Base-by-base conservation (phyloP, 2,888 invertebrate species). In the Incurvaria masculella region DNA sequence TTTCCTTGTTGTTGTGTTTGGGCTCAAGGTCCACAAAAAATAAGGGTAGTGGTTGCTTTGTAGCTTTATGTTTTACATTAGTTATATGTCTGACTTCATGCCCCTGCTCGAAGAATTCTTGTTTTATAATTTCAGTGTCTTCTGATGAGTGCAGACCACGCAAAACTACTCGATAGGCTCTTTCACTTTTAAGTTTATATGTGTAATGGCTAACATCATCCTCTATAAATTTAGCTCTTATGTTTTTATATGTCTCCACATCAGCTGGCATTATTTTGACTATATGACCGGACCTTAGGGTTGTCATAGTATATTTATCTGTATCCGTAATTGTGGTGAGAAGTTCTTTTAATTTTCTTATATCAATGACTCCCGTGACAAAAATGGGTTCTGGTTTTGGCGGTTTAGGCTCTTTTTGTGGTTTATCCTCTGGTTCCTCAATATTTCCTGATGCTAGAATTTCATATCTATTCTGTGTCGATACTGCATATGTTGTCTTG, bases 1-100 rank as follows among this genome's bases (percentile, higher is more conserved):
- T 51, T 10, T 47, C 51, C 46, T 53, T 53, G 44, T 54, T 54
- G 51, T 23, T 23, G 23, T 2, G n/a, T n/a, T 47, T 47, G 10
- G 55, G 55, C 48, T 57, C 52, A n/a, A n/a, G 6, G 57, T 59
- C 57, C 1, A 56, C 50, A 26, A 51, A 56, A 45, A 57, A 58
- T 5, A 58, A 33, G 8, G 55, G 55, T 21, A 58, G 44, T 0
- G 53, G 51, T 33, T 53, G 48, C 26, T 56, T 55, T 27, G 52
- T 44, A 10, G 23, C 6, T 47, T 42, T 39, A 20, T 54, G 50
- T 39, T n/a, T 26, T 1, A 52, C 41, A 40, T 54, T 54, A 23
- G 48, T 47, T 1, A 54, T 45, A 44, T 52, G 50, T 40, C 50
- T 23, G 23, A 42, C 44, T 40, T 49, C 45, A 26, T 52, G 51